Conservation (phyloP, 2,113 vertebrate genomes). For the Scytalopus superciliaris region DNA sequence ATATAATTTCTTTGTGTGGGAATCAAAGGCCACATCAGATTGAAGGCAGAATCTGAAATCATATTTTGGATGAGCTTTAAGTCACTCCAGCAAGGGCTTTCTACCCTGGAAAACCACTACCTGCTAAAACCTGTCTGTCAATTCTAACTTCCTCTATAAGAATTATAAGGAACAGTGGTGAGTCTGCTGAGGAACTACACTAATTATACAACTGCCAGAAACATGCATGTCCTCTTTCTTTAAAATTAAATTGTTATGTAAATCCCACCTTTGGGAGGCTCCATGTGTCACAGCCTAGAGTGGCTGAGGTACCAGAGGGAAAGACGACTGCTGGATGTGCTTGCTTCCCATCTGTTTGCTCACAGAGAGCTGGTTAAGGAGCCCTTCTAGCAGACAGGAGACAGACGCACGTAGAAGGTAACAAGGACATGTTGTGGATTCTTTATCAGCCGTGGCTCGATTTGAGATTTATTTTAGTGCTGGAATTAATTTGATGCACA, state of each 20-base stretch:
- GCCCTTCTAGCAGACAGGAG: not conserved
- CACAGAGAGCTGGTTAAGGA: not conserved
- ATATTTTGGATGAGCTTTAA: not conserved
- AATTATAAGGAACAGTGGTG: not conserved
- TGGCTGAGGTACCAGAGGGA: not conserved
- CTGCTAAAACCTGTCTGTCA: not conserved
- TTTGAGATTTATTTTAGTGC: not conserved
- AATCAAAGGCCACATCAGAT: not conserved
- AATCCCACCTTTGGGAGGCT: not conserved
- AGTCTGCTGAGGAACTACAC: not conserved
- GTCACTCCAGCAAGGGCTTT: not conserved
- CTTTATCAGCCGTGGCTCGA: not conserved
- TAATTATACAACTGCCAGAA: conserved; percentile 22
- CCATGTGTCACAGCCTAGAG: conserved; percentile 8
- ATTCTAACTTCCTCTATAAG: not conserved
- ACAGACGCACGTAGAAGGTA: not conserved
- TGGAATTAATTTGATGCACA: not conserved
- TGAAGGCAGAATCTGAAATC: not conserved
- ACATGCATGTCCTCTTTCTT: not conserved
- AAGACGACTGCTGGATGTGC: fast-evolving
- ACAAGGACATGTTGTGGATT: not conserved
- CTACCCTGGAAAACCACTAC: not conserved
- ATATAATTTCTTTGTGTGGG: not conserved
- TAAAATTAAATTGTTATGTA: conserved; percentile 60
- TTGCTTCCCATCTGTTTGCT: not conserved